Conservation (phyloP, 2,888 invertebrate species). For the Galerucella pusilla region DNA sequence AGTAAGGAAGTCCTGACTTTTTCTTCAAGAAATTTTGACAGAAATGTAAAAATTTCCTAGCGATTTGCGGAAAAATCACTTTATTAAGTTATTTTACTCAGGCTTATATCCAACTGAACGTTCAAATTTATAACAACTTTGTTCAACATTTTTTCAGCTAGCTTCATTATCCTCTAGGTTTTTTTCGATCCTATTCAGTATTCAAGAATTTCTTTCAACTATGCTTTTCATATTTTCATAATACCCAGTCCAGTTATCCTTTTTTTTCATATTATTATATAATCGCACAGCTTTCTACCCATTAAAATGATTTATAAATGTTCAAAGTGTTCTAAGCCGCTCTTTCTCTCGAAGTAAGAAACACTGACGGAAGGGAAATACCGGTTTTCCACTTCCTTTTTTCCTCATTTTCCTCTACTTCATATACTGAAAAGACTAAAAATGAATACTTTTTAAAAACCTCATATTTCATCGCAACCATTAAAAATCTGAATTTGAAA, state of each 20-base stretch:
- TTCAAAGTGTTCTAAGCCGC: constrained; percentile 6
- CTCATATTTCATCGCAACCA: no score
- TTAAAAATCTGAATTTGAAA: no score
- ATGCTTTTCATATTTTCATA: constrained; percentile 2
- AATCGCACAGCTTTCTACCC: not conserved
- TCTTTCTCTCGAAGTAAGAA: constrained; percentile 8
- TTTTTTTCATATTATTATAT: not conserved
- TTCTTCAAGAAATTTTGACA: no score
- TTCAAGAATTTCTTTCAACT: not conserved
- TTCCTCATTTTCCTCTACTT: not conserved
- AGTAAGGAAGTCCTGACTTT: no score
- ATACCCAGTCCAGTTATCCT: not conserved
- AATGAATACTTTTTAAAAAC: not conserved
- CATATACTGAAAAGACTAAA: not conserved
- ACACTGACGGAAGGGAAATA: constrained; percentile 7
- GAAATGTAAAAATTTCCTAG: no score
- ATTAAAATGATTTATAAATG: constrained; percentile 17
- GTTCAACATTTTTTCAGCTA: not conserved
- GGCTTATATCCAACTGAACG: not conserved
- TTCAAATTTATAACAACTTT: not conserved
- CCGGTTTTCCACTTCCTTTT: not conserved
- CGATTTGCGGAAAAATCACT: no score
- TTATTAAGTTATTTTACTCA: no score
- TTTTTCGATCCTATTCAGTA: not conserved
- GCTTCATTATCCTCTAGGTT: not conserved